phyloP scores from a whole-genome alignment of 2,797 vertebrate species.

The Caiman crocodilus region DNA sequence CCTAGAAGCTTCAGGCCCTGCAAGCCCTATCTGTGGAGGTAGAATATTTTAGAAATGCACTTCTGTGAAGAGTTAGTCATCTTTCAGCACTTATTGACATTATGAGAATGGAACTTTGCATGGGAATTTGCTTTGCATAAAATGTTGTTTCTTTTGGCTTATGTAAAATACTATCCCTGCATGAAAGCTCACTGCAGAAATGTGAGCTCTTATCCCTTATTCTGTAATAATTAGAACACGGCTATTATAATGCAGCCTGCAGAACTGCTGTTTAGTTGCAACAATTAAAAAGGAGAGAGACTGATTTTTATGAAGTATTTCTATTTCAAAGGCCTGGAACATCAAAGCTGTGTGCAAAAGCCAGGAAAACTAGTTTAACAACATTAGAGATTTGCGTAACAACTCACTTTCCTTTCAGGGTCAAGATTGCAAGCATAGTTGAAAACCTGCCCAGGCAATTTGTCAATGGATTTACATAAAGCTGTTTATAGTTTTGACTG shows the following conservation, averaged over 20 bases:
- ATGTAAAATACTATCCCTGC: accelerated
- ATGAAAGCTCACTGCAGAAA: neutral
- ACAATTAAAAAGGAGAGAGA: neutral
- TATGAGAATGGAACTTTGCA: neutral
- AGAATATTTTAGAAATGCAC: accelerated
- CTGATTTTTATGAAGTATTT: neutral
- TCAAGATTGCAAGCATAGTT: accelerated
- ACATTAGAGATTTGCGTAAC: neutral
- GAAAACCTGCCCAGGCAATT: neutral
- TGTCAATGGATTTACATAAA: accelerated
- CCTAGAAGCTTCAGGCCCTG: accelerated
- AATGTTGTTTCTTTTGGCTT: accelerated
- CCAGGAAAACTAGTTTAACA: neutral
- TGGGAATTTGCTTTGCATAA: neutral
- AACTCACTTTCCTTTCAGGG: neutral
- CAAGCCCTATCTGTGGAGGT: accelerated
- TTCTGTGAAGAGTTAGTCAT: accelerated
- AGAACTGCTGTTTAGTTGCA: neutral
- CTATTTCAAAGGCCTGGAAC: neutral
- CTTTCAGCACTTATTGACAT: neutral
- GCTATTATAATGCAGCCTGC: accelerated
- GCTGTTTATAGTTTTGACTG: neutral
- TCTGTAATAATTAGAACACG: neutral
- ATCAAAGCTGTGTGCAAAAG: neutral
- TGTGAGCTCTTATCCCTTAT: accelerated